These are phyloP conservation scores for Idris sp. DNA, from an alignment of 1,140 invertebrate species.

Conservation along the genomic window DNA sequence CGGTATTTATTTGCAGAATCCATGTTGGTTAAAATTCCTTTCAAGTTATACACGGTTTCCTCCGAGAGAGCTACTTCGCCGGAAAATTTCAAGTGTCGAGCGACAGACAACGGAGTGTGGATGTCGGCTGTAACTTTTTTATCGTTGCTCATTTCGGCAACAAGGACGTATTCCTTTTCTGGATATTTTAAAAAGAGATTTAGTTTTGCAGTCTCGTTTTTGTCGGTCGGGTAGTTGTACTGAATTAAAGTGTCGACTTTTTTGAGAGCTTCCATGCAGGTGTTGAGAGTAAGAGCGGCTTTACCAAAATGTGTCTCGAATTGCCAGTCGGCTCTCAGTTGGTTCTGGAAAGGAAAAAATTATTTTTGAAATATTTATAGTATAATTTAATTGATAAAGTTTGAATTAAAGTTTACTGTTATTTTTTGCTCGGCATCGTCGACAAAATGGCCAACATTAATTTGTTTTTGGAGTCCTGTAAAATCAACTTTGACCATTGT, in stretches of 20 bases:
- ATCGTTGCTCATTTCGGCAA: slow-evolving; percentile 52
- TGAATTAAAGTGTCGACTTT: slow-evolving; percentile 75
- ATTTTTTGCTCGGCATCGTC: slow-evolving; percentile 46
- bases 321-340: slow-evolving; percentile 78
- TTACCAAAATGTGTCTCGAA: slow-evolving; percentile 75
- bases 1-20: slow-evolving; percentile 37
- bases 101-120: slow-evolving; percentile 44
- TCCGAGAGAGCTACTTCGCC: slow-evolving; percentile 59
- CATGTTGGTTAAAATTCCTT: slow-evolving; percentile 66
- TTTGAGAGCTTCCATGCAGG: slow-evolving; percentile 77
- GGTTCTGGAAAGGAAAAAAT: slow-evolving; percentile 55
- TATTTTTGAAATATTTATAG: too few species aligned
- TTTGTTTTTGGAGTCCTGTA: slow-evolving; percentile 80
- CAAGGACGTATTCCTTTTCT: slow-evolving; percentile 61
- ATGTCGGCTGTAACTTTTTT: slow-evolving; percentile 59
- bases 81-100: slow-evolving; percentile 60
- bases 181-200: slow-evolving; percentile 59
- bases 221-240: slow-evolving; percentile 71
- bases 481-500: slow-evolving; percentile 83
- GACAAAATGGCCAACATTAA: slow-evolving; percentile 73
- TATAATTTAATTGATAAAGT: neutral
- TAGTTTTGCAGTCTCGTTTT: slow-evolving; percentile 60
- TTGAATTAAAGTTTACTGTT: slow-evolving; percentile 43
- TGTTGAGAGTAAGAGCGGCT: slow-evolving; percentile 75
- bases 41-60: slow-evolving; percentile 49